Evolutionary conservation across 92 coral and sea anemone species (phyloP), one percentile per base, ranked within the genome.

Genomic region (Actinostola sp.): DNA sequence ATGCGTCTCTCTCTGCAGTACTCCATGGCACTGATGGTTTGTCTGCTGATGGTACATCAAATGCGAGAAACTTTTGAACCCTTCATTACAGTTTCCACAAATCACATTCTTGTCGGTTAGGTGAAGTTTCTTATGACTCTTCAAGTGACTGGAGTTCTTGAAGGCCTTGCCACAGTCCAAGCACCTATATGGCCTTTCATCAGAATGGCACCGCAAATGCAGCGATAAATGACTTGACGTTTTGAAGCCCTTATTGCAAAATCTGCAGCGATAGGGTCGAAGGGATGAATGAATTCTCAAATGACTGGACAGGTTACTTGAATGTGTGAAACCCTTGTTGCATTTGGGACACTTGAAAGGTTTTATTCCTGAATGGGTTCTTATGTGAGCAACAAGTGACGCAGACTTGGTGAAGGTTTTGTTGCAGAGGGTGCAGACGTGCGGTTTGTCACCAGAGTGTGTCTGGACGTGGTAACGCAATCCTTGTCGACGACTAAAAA

Each of bases 401-500:
- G 79, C 60, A 0, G 79, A 28, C 55, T 73, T 73, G 0, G 79
- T 73, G 29, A 73, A 73, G 0, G 79, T 61, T 25, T 73, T 73
- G 39, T 61, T 49, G 34, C 79, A 73, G 8, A 73, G 35, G 32
- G 61, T 60, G 24, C 79, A 73, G 2, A 57, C 23, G 48, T 73
- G 79, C 12, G 79, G 79, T 34, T 73, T 73, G 35, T 73, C 79
- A 3, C 79, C 79, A 21, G 79, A 45, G 33, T 73, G 79, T 0
- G 70, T 73, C 33, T 61, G 79, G 33, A 73, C 80, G 59, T 72
- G 72, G 21, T 59, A 71, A 33, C 79, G 79, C 17, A 73, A 38
- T 32, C 79, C 79, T 26, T 57, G 68, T 49, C 79, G 54, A 1
- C 79, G 79, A n/a, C 79, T 73, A 49, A 73, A 73, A 17, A 35